A percentile compares a stretch with the other conserved stretches of the same genome.
Evolutionary conservation across 2,113 vertebrate genomes (phyloP).

Genomic region (Pogonocichla stellata): DNA sequence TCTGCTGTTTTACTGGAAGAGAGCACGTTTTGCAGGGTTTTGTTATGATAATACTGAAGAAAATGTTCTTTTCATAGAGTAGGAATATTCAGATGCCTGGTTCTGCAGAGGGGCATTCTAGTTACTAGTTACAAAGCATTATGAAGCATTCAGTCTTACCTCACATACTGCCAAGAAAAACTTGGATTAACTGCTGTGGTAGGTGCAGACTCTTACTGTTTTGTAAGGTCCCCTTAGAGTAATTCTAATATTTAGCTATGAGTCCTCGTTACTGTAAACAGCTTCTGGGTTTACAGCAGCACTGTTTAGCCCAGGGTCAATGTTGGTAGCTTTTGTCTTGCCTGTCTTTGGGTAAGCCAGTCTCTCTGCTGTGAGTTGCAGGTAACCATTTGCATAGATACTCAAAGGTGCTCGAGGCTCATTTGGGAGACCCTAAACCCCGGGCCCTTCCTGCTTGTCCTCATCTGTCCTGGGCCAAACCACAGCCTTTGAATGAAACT

Average conservation of each 20-base stretch:
- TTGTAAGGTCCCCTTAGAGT: neutral
- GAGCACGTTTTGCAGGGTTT: neutral
- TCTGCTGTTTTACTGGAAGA: neutral
- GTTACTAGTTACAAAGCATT: neutral
- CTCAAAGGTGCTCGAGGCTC: constrained; percentile 95
- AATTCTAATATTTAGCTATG: neutral
- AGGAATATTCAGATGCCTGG: neutral
- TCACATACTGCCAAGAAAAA: neutral
- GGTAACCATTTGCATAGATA: constrained; percentile 98
- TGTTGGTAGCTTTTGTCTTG: neutral
- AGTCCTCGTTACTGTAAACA: neutral
- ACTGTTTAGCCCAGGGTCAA: neutral
- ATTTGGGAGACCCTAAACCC: constrained; percentile 91
- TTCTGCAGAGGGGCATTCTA: neutral
- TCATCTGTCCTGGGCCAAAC: constrained; percentile 97
- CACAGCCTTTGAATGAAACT: constrained; percentile 96
- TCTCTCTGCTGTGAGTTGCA: constrained; percentile 54
- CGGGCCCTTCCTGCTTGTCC: constrained; percentile 94
- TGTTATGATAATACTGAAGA: neutral
- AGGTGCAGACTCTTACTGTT: neutral
- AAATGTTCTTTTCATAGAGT: neutral
- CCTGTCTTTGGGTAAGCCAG: neutral
- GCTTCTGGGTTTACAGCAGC: neutral
- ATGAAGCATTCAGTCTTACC: neutral
- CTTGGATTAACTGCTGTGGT: neutral